A percentile compares a stretch with the other conserved stretches of the same genome.
phyloP scores from a whole-genome alignment of 1,140 invertebrate genomes.

The Apocrypta bakeri region DNA sequence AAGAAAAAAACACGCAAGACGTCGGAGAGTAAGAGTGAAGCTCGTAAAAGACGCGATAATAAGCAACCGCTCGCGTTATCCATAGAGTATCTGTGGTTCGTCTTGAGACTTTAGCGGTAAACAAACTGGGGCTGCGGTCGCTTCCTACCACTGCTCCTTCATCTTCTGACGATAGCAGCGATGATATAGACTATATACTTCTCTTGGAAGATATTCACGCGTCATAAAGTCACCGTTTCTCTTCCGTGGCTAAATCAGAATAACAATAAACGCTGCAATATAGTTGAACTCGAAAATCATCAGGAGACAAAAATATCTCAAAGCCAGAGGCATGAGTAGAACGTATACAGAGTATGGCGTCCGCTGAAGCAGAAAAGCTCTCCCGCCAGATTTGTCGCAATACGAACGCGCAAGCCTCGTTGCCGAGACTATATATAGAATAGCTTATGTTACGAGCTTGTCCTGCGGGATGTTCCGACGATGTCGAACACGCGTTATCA shows the following conservation, averaged over 20 bases:
- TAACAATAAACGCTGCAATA: neutral
- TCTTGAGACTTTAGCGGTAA: slow-evolving; percentile 52
- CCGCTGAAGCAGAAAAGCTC: slow-evolving; percentile 6
- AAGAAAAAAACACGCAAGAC: slow-evolving; percentile 21
- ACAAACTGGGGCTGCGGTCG: neutral
- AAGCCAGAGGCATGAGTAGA: neutral
- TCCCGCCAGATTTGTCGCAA: neutral
- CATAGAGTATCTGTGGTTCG: slow-evolving; percentile 26
- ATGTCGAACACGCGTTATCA: slow-evolving; percentile 59
- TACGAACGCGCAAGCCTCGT: neutral
- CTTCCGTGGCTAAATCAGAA: neutral
- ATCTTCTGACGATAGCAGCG: neutral
- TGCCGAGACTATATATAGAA: neutral
- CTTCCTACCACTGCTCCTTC: neutral
- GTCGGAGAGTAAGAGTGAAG: neutral
- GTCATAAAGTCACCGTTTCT: slow-evolving; percentile 60
- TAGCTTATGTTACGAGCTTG: slow-evolving; percentile 54
- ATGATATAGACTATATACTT: neutral
- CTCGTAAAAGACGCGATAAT: slow-evolving; percentile 44
- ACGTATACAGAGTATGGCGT: neutral
- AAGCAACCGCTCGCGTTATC: slow-evolving; percentile 17
- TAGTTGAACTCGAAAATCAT: neutral
- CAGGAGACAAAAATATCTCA: neutral
- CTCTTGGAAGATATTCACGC: slow-evolving; percentile 62
- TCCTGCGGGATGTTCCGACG: slow-evolving; percentile 57